Percentiles rank a stretch among this genome's conserved stretches.
These are phyloP conservation scores for Agrilus mali DNA, from an alignment of 2,888 invertebrate species.

Conservation along the genomic window DNA sequence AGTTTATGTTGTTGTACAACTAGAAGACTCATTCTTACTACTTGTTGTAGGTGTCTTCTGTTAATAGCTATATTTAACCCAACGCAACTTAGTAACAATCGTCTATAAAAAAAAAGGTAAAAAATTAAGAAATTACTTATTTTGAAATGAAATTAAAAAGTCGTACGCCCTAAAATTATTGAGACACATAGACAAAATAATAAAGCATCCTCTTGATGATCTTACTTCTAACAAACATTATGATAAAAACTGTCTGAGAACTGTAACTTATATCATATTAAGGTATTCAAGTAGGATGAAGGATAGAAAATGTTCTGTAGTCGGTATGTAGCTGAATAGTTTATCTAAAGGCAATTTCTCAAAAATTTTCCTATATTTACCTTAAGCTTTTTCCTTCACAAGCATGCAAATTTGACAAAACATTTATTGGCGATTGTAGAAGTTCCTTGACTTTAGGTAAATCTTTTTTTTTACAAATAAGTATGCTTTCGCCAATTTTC, in stretches of 20 bases:
- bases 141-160: too few relatives aligned
- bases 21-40: conserved; percentile 51
- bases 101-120: conserved; percentile 22
- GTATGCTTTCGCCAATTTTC: conserved; percentile 69
- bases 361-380: conserved; percentile 17
- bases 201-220: too few relatives aligned
- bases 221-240: too few relatives aligned
- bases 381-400: conserved; percentile 41
- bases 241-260: too few relatives aligned
- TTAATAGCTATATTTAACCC: conserved; percentile 50
- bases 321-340: too few relatives aligned
- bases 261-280: too few relatives aligned
- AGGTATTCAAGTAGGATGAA: too few relatives aligned
- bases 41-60: conserved; percentile 36
- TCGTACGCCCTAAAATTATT: too few relatives aligned
- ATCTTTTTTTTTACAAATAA: conserved; percentile 58
- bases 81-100: conserved; percentile 55
- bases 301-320: too few relatives aligned
- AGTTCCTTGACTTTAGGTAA: conserved; percentile 42
- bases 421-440: conserved; percentile 52
- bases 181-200: too few relatives aligned
- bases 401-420: conserved; percentile 44
- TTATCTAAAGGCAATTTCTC: too few relatives aligned
- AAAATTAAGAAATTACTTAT: too few relatives aligned
- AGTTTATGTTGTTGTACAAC: conserved; percentile 45